Base-by-base conservation (phyloP, 2,797 vertebrate genomes). In the Coregonus ussuriensis region DNA sequence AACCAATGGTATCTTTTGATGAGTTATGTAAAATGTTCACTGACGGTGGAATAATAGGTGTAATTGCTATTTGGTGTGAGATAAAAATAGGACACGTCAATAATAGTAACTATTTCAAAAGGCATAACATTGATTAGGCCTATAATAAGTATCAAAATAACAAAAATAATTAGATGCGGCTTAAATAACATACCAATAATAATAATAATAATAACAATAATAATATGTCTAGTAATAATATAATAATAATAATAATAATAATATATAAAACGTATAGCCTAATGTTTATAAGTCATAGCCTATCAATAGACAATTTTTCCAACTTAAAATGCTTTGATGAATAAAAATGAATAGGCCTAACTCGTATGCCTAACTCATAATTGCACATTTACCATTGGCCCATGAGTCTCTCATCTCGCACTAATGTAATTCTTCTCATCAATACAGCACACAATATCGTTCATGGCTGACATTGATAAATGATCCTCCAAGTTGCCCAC, bases 401-500 rank as follows among this genome's bases (percentile, higher is more conserved):
- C 74, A 73, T 65, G 77, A 76, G 77, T 74, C 73, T 83, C 73
- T 77, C 72, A 72, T 80, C 74, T 79, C 75, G 71, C 79, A 6
- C 65, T 81, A 73, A 78, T 73, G 76, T 81, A 82, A 85, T 82
- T 85, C 72, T 79, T 54, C 79, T 85, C 79, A 74, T 85, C 84
- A 85, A 81, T 81, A 78, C 81, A 74, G 77, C 79, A 74, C 74
- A 76, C 67, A 37, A 66, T 75, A 85, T 85, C 84, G 79, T 85
- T 85, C 80, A 71, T 73, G 63, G 80, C 69, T 85, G 88, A 86
- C 86, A 82, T 79, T 83, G 89, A 92, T 80, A 73, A 86, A 89
- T 79, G 85, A 87, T 78, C 81, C 76, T 71, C 72, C 75, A 78
- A 62, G 62, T 76, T 54, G 73, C 73, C 56, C 33, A 56, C 66